Evolutionary conservation across 2,797 vertebrate genomes (phyloP), one percentile per base, ranked within the genome.

Genomic region (Megaceryle alcyon): DNA sequence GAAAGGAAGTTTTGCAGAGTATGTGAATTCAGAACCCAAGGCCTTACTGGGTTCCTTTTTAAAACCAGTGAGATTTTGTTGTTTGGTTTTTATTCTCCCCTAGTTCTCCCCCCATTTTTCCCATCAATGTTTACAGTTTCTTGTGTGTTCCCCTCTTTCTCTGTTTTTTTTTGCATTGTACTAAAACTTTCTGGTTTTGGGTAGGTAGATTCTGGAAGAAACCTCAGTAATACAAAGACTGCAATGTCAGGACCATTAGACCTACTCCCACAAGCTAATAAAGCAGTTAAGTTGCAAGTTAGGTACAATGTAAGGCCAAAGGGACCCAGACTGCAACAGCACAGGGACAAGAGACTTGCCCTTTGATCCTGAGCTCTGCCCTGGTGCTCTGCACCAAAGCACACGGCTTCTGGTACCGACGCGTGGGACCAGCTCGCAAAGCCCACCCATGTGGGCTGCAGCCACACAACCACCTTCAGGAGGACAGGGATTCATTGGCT

Each of bases 381-480:
- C 64, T 29, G 6, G 21, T 9, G 22, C 68, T 80, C 56, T 72
- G 43, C 92, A 76, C 44, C 22, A 3, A 80, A 71, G 73, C 7
- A 2, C 20, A 37, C 19, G 2, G 3, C 31, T 82, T 59, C 64
- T 51, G 20, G 13, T 28, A 48, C 35, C n/a, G 3, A 3, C 0
- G 6, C 3, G 4, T 4, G 6, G n/a, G 60, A 43, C 66, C 76
- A 70, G 43, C 46, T 82, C 14, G 0, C 64, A 63, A 35, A 87
- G 64, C 18, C 57, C 76, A 60, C 49, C 51, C 3, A 3, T 1
- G 1, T 4, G 21, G 8, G 2, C 61, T 41, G 60, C 2, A 46
- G 71, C 71, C 82, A 73, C 49, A 64, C 19, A 49, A 49, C 69
- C 3, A 3, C 12, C 17, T 31, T 22, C 20, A 51, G 35, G 63